Percentiles rank a stretch among this genome's conserved stretches.
Evolutionary conservation across 2,888 invertebrate species (phyloP).

Genomic region (Neoscelio sp.): DNA sequence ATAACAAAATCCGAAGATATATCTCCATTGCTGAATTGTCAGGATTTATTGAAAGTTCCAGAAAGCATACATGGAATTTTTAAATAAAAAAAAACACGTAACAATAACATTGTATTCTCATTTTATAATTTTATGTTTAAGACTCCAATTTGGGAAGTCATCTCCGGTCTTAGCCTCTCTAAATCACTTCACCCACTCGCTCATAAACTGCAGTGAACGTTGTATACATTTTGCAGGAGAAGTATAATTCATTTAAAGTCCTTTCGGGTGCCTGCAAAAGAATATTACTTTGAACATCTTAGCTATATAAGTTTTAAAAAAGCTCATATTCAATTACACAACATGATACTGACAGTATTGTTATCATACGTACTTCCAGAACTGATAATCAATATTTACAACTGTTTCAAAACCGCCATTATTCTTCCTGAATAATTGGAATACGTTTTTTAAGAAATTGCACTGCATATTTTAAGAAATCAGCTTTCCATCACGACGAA

Average conservation of each 20-base stretch:
- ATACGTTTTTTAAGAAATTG: no score
- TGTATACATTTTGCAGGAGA: constrained; percentile 40
- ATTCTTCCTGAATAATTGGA: no score
- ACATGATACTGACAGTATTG: no score
- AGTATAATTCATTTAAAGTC: constrained; percentile 53
- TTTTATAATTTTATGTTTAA: constrained; percentile 62
- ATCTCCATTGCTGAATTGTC: no score
- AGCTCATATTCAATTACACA: no score
- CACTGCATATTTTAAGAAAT: constrained; percentile 48
- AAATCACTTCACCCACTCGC: constrained; percentile 60
- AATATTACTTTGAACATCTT: constrained; percentile 23
- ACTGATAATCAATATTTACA: no score
- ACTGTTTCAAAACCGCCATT: no score
- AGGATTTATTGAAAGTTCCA: constrained; percentile 30
- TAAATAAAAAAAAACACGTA: constrained; percentile 61
- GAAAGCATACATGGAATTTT: constrained; percentile 20
- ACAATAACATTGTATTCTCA: constrained; percentile 55
- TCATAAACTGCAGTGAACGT: constrained; percentile 49
- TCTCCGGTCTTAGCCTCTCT: constrained; percentile 56
- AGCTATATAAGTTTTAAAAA: constrained; percentile 33
- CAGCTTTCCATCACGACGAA: constrained; percentile 55
- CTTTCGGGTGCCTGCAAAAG: constrained; percentile 4
- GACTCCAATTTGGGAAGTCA: constrained; percentile 56
- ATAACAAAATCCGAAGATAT: no score
- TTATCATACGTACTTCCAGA: no score